A percentile compares a stretch with the other conserved stretches of the same genome.
Conservation (phyloP, 2,797 vertebrate genomes). For the Falco novaeseelandiae region DNA sequence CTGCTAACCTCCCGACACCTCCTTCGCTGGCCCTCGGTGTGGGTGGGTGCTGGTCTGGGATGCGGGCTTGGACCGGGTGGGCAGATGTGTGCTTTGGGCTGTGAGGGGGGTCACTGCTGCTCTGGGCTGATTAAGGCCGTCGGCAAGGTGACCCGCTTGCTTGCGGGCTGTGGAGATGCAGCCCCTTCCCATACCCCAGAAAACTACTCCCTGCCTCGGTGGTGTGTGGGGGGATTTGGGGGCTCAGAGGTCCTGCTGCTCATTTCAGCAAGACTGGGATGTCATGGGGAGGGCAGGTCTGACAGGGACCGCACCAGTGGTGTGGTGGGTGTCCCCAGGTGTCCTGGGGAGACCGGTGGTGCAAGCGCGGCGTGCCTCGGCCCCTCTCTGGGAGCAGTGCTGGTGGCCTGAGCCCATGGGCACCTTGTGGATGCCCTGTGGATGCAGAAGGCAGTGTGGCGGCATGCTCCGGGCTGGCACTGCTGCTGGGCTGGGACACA, state of each 20-base stretch:
- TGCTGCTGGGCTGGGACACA: accelerated
- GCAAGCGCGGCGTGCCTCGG: accelerated
- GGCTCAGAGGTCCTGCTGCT: neutral
- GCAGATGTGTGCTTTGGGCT: accelerated
- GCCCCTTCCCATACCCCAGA: neutral
- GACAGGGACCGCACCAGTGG: neutral
- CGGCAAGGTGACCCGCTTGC: accelerated
- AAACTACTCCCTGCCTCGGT: neutral
- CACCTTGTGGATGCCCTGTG: neutral
- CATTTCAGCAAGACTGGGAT: neutral
- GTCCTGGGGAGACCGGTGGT: neutral
- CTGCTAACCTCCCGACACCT: neutral
- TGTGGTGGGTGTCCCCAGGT: neutral
- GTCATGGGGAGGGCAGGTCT: neutral
- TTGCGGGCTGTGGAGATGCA: accelerated
- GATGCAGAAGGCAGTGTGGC: neutral
- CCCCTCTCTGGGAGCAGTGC: neutral
- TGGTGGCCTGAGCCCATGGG: neutral
- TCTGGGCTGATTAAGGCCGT: neutral
- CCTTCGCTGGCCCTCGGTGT: neutral
- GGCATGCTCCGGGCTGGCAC: neutral
- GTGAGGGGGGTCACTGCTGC: neutral
- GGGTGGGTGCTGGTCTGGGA: neutral
- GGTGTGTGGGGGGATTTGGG: neutral
- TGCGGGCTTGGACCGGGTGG: neutral